These are phyloP conservation scores for Pampus argenteus DNA, from an alignment of 2,797 vertebrate genomes.

Conservation along the genomic window DNA sequence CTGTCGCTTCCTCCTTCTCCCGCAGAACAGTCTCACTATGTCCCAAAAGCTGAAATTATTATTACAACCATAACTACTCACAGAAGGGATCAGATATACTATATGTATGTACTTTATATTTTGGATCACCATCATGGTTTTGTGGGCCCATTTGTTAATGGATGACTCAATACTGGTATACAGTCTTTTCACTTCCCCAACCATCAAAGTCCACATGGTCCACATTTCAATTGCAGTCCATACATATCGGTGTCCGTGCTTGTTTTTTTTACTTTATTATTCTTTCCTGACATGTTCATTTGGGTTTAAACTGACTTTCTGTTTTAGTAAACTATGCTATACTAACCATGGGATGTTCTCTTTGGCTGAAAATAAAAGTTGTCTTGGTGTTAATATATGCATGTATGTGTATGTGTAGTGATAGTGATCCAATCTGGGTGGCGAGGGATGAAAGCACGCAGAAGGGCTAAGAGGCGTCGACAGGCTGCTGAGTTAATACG, in stretches of 20 bases:
- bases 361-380: slow-evolving; percentile 17
- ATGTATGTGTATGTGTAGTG: slow-evolving; percentile 79
- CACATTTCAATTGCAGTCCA: not conserved
- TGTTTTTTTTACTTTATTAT: not conserved
- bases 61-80: not conserved
- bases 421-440: slow-evolving; percentile 95
- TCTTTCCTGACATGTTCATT: not conserved
- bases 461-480: slow-evolving; percentile 90
- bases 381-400: slow-evolving; percentile 25
- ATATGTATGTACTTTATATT: not conserved
- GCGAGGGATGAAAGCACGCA: slow-evolving; percentile 93
- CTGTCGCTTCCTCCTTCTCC: not conserved
- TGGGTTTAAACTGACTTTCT: not conserved
- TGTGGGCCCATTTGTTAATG: not conserved
- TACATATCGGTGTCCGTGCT: not conserved
- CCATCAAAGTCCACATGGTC: not conserved
- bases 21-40: not conserved
- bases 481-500: slow-evolving; percentile 92
- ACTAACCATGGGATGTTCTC: slow-evolving; percentile 32
- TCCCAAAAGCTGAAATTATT: not conserved
- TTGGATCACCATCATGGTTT: not conserved
- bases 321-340: slow-evolving; percentile 6
- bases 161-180: not conserved
- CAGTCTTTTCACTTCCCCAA: not conserved
- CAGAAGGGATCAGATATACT: not conserved